Evolutionary conservation across 2,888 invertebrate genomes (phyloP), one percentile per base, ranked within the genome.

Genomic region (Chloroclystis v-ata): DNA sequence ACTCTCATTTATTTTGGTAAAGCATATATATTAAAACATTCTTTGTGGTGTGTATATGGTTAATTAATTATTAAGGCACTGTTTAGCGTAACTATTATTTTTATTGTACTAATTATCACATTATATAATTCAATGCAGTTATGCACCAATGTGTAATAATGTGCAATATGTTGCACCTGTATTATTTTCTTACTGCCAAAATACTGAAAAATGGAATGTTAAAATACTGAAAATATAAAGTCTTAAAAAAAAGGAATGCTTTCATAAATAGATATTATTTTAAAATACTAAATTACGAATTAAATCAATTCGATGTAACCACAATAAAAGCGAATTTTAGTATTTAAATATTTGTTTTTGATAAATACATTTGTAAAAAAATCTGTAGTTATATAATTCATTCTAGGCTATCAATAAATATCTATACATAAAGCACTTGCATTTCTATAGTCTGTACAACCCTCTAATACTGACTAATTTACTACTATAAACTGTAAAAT

Each of bases 171-270:
- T 20, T 20, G 5, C 20, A 20, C 20, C 20, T 20, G 20, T 20
- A 20, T 20, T 4, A 4, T 20, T 20, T 20, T 20, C 20, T 5
- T 20, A 20, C 3, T 20, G 2, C 3, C 20, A 20, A 20, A 20
- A 20, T 20, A 20, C 20, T 20, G 20, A 16, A 32, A 41, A 42
- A 63, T 67, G 79, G 79, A 80, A 80, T 79, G 82, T 67, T 54
- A 29, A 64, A 75, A 77, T 78, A 75, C 68, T 70, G 66, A 46
- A 43, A 32, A 44, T 28, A 49, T 12, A 12, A 33, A 49, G 38
- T 49, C 42, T 44, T 12, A 32, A n/a, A 25, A 9, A n/a, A 20
- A n/a, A 16, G 53, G 53, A 56, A 56, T 53, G 53, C 33, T 37
- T 44, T 32, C 5, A 28, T 37, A 29, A 43, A 26, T 39, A 9